These are phyloP conservation scores for Hirtodrosophila histrioides DNA, from an alignment of 2,888 invertebrate genomes.

Conservation along the genomic window DNA sequence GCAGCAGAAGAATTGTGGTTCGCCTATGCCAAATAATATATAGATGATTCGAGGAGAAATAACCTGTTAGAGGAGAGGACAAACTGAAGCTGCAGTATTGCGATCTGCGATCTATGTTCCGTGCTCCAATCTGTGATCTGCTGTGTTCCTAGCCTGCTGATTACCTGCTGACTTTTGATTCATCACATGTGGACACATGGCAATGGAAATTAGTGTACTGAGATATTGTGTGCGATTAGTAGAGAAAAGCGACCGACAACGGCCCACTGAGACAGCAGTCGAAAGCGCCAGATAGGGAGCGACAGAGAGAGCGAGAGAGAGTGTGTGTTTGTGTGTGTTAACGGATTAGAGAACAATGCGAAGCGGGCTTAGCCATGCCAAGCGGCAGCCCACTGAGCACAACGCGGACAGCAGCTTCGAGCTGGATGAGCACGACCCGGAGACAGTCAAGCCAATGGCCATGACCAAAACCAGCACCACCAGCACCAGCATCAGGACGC, in stretches of 20 bases:
- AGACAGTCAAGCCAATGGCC: constrained; percentile 3
- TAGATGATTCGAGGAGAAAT: neutral
- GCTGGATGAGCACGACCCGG: constrained; percentile 65
- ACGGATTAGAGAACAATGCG: constrained; percentile 47
- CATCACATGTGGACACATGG: constrained; percentile 46
- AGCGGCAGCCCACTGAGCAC: constrained; percentile 51
- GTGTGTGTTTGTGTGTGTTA: neutral
- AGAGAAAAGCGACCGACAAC: constrained; percentile 36
- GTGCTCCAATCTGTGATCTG: constrained; percentile 25
- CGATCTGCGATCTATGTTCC: neutral
- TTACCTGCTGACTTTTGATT: constrained; percentile 17
- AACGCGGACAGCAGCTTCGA: constrained; percentile 81
- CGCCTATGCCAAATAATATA: no score
- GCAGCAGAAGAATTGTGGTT: no score
- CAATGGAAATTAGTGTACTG: constrained; percentile 65
- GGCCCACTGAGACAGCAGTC: constrained; percentile 22
- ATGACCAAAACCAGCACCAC: neutral
- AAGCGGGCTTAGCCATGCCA: constrained; percentile 50
- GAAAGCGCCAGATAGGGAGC: neutral
- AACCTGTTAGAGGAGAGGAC: constrained; percentile 12
- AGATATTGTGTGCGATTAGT: constrained; percentile 50
- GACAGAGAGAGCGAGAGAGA: neutral
- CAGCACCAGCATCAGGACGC: constrained; percentile 15
- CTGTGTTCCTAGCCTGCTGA: constrained; percentile 34
- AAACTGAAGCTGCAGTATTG: neutral